These are phyloP conservation scores for Drosophila sordidula DNA, from an alignment of 2,888 invertebrate species.

Conservation along the genomic window DNA sequence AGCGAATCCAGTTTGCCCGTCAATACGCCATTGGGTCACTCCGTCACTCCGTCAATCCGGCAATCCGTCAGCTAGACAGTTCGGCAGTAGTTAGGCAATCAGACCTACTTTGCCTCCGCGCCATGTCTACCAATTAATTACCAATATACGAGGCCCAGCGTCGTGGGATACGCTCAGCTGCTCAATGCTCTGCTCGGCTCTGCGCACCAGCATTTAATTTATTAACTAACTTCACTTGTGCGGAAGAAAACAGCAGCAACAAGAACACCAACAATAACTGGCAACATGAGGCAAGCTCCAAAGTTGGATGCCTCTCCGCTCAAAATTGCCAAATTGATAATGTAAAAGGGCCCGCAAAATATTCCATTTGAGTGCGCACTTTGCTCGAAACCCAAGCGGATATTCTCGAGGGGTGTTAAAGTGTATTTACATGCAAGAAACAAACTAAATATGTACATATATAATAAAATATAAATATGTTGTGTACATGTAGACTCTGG, in stretches of 20 bases:
- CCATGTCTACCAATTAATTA: slow-evolving; percentile 46
- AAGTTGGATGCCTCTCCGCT: slow-evolving; percentile 10
- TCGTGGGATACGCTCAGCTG: background rate
- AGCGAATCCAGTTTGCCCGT: slow-evolving; percentile 17
- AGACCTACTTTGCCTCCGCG: slow-evolving; percentile 26
- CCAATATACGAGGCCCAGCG: slow-evolving; percentile 42
- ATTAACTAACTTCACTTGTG: slow-evolving; percentile 57
- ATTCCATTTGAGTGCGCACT: slow-evolving; percentile 9
- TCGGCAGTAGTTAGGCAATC: slow-evolving; percentile 26
- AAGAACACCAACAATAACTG: slow-evolving; percentile 26
- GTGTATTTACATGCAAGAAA: slow-evolving; percentile 4
- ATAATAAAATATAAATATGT: background rate
- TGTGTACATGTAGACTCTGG: too few species aligned
- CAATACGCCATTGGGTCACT: slow-evolving; percentile 23
- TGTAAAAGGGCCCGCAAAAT: background rate
- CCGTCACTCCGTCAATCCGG: slow-evolving; percentile 1
- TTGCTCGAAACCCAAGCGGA: background rate
- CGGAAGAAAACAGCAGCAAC: slow-evolving; percentile 23
- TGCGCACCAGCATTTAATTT: slow-evolving; percentile 44
- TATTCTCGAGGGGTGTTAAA: slow-evolving; percentile 3
- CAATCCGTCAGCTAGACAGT: slow-evolving; percentile 39
- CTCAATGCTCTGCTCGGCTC: background rate
- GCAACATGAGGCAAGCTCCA: slow-evolving; percentile 7
- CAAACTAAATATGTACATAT: slow-evolving; percentile 4
- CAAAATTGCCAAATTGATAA: slow-evolving; percentile 34